Base-by-base conservation (phyloP, 92 coral and sea anemone species). In the Heliopora coerulea region DNA sequence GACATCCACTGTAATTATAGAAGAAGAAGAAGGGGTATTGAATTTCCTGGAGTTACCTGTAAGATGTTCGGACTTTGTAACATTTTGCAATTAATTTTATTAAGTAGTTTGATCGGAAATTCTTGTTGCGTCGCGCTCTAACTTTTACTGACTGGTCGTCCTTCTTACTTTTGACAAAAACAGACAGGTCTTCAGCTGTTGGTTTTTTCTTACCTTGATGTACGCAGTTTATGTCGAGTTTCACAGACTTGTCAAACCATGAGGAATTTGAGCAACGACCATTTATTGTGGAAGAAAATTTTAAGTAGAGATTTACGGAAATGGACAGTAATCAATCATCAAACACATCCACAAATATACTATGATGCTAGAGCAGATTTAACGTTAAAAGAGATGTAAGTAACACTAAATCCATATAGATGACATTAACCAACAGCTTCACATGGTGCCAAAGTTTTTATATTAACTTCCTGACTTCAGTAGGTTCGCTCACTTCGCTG, bases 131-230 rank as follows among this genome's bases (percentile, higher is more conserved):
- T n/a, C n/a, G n/a, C n/a, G n/a, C n/a, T n/a, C n/a, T n/a, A n/a
- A n/a, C n/a, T n/a, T 37, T 15, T 8, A 46, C 14, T 15, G 15
- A 46, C n/a, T 6, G 52, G 7, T 46, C 12, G 2, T 46, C 15
- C 15, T 46, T 46, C 12, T 15, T 46, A 46, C 15, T n/a, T 46
- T 46, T 46, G n/a, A 46, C 52, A 46, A 8, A 6, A 46, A 6
- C 79, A 93, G 98, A 85, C 91, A 8, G 80, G 87, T 72, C 67
- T 93, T 59, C 98, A 89, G 68, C 87, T 93, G 0, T 56, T 78
- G 59, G 85, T 93, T 54, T 83, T 93, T 56, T 87, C 96, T 27
- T 93, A 89, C 75, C 86, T 93, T 58, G 91, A 87, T 88, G 91
- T 90, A 19, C 80, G 62, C 35, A 87, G 93, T 39, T 68, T 93